Evolutionary conservation across 2,113 vertebrate genomes (phyloP).

Genomic region (Scatophagus argus): DNA sequence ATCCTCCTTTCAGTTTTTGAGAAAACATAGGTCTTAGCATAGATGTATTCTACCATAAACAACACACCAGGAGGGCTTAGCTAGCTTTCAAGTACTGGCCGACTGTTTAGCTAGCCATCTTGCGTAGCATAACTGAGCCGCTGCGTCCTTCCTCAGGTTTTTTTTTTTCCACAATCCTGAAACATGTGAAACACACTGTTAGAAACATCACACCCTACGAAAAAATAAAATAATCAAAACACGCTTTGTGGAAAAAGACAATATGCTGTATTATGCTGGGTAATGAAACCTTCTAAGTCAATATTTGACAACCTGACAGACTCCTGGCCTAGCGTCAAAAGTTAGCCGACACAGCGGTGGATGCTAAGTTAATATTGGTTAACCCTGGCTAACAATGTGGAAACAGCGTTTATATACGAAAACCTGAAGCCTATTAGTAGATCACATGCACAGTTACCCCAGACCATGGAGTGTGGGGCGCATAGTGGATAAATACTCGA

Average conservation of each 20-base stretch:
- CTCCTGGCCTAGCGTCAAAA: constrained; percentile 47
- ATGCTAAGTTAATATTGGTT: not conserved
- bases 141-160: constrained; percentile 56
- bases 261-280: no score
- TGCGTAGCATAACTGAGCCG: constrained; percentile 54
- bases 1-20: constrained; percentile 9
- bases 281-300: not conserved
- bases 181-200: constrained; percentile 12
- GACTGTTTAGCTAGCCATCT: constrained; percentile 70
- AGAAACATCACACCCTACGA: fast-evolving
- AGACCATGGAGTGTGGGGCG: fast-evolving
- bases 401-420: not conserved
- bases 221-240: not conserved
- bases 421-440: fast-evolving
- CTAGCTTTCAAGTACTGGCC: constrained; percentile 44
- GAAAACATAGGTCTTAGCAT: constrained; percentile 23
- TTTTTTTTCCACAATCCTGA: constrained; percentile 63
- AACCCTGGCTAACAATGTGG: constrained; percentile 6
- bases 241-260: no score
- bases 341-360: constrained; percentile 35
- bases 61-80: constrained; percentile 40
- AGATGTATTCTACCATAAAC: constrained; percentile 32
- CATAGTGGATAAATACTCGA: fast-evolving
- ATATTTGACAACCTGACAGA: not conserved
- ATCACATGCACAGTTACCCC: no score